Evolutionary conservation across 2,888 invertebrate species (phyloP).

Genomic region (Diarsia mendica): DNA sequence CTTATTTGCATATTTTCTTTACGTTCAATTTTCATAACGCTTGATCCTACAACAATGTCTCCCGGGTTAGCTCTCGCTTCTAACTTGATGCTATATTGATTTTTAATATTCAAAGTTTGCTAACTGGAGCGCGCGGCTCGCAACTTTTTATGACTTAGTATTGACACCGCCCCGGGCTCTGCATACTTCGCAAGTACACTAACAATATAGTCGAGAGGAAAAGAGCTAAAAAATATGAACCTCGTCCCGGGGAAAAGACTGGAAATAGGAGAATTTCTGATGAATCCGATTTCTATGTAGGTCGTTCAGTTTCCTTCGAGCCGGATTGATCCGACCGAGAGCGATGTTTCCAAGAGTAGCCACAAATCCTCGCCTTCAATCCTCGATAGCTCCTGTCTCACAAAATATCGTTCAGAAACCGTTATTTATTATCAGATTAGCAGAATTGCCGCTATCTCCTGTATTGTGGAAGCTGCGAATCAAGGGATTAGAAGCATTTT

Average conservation of each 20-base stretch:
- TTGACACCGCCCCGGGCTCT: slow-evolving; percentile 40
- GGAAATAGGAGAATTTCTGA: slow-evolving; percentile 27
- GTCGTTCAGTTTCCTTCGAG: slow-evolving; percentile 12
- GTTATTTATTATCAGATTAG: slow-evolving; percentile 67
- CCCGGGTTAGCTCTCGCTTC: slow-evolving; percentile 8
- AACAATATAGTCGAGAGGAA: slow-evolving; percentile 26
- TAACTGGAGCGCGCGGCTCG: slow-evolving; percentile 49
- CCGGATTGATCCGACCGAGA: slow-evolving; percentile 45
- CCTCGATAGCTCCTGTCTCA: slow-evolving; percentile 45
- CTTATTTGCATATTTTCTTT: neutral
- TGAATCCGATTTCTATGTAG: slow-evolving; percentile 35
- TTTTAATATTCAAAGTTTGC: slow-evolving; percentile 61
- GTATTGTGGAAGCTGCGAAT: slow-evolving; percentile 36
- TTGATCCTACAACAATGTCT: slow-evolving; percentile 31
- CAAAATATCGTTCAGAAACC: slow-evolving; percentile 59
- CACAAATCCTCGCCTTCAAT: slow-evolving; percentile 54
- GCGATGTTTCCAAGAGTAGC: slow-evolving; percentile 43
- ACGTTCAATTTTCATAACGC: slow-evolving; percentile 17
- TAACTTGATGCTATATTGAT: slow-evolving; percentile 58
- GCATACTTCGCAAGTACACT: slow-evolving; percentile 34
- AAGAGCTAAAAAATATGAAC: slow-evolving; percentile 28
- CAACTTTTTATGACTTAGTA: slow-evolving; percentile 58
- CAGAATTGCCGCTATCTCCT: slow-evolving; percentile 47
- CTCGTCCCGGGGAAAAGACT: slow-evolving; percentile 6
- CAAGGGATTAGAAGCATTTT: slow-evolving; percentile 55